Evolutionary conservation across 2,113 vertebrate genomes (phyloP), one percentile per base, ranked within the genome.

Genomic region (Clupea harengus): DNA sequence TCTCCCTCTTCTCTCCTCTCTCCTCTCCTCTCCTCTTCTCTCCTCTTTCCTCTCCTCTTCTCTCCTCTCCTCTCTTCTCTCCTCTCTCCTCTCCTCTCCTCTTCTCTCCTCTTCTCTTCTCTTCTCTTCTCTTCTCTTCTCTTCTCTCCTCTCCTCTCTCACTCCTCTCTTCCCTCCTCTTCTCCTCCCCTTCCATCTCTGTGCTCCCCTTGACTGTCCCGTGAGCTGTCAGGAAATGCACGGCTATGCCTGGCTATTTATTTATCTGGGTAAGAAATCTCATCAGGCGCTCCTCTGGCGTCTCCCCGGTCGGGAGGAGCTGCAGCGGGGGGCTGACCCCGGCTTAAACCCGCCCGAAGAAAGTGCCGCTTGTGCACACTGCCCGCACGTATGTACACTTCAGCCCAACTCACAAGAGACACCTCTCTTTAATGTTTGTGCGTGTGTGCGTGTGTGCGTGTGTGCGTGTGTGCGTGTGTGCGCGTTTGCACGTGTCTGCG

Each of bases 241-340:
- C 1, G 81, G 86, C 86, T 84, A 88, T 39, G 39, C 39, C 39
- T 39, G 86, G 50, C 80, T 92, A 89, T 93, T 92, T 92, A 88
- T 95, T 94, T 93, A 91, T 92, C 85, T 90, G 44, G 67, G 45
- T 72, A 83, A 91, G 86, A 89, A 92, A 91, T 92, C 88, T 89
- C 90, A 91, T 92, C 90, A 89, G 89, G 9, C 8, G 90, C 80
- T 89, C 83, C 85, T 72, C 91, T 45, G 46, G 54, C 64, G 2
- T 88, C 67, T 83, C 83, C 91, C 86, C 84, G 67, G 89, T 83
- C 88, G 87, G 78, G 83, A 64, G 88, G 88, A 87, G 88, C 87
- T 88, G 84, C 81, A 81, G 81, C 87, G 87, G 44, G 6, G 44
- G 4, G 39, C 88, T 94, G 93, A 94, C 94, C 92, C 90, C 82